These are phyloP conservation scores for Melierax canorus DNA, from an alignment of 2,113 vertebrate genomes.

Conservation along the genomic window DNA sequence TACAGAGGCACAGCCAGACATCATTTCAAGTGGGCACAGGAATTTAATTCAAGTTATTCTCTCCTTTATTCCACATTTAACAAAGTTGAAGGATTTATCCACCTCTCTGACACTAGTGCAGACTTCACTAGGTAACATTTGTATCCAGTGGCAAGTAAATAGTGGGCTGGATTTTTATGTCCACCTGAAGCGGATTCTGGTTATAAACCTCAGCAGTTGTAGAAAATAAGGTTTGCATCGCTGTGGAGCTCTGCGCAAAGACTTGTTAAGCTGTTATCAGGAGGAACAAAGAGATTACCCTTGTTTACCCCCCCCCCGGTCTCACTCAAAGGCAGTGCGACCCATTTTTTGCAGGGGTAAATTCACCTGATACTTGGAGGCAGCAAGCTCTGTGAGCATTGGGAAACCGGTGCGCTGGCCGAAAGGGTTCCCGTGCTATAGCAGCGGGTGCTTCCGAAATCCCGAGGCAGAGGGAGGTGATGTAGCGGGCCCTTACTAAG, in stretches of 20 bases:
- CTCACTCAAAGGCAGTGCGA: neutral
- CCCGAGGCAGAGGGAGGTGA: neutral
- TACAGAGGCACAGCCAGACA: slow-evolving; percentile 84
- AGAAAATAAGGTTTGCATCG: neutral
- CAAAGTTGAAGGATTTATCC: slow-evolving; percentile 83
- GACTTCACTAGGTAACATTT: slow-evolving; percentile 77
- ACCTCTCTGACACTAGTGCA: slow-evolving; percentile 79
- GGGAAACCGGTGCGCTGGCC: neutral
- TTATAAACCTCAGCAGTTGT: neutral
- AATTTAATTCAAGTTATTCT: slow-evolving; percentile 86
- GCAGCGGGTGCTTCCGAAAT: neutral
- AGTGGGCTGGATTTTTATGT: slow-evolving; percentile 72
- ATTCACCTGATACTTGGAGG: neutral
- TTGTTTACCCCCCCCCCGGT: neutral
- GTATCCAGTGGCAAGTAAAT: slow-evolving; percentile 75
- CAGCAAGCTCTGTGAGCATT: accelerated
- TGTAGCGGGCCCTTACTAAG: accelerated
- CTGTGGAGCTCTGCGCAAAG: neutral
- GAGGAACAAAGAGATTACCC: neutral
- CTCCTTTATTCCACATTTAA: slow-evolving; percentile 82
- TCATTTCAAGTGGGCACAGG: slow-evolving; percentile 83
- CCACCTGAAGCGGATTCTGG: slow-evolving; percentile 70
- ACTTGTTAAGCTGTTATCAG: neutral
- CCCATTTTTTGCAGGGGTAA: neutral
- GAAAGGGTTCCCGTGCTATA: accelerated